Evolutionary conservation across 2,113 vertebrate genomes (phyloP).

Genomic region (Indicator maculatus): DNA sequence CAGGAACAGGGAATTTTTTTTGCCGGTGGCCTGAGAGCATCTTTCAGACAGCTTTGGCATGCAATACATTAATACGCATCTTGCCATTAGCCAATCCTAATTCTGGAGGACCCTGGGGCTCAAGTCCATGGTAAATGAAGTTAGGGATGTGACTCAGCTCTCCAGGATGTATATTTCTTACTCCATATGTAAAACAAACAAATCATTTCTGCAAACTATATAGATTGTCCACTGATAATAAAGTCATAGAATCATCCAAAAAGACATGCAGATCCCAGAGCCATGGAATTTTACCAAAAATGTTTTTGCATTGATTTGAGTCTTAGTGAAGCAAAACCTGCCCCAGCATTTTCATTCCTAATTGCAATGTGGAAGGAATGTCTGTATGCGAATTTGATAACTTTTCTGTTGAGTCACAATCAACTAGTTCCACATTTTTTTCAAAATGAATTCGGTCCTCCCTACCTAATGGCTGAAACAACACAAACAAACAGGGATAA

Average conservation of each 20-base stretch:
- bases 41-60: not conserved
- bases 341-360: accelerated
- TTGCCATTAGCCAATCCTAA: accelerated
- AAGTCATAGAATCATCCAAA: not conserved
- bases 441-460: not conserved
- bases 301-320: not conserved
- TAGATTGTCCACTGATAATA: not conserved
- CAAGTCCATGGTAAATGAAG: not conserved
- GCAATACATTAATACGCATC: not conserved
- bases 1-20: not conserved
- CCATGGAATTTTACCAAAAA: not conserved
- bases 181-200: not conserved
- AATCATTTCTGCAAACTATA: not conserved
- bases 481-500: not conserved
- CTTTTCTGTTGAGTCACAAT: accelerated
- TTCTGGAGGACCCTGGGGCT: not conserved
- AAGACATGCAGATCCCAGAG: not conserved
- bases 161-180: not conserved
- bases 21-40: not conserved
- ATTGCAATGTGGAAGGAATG: not conserved
- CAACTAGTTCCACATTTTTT: not conserved
- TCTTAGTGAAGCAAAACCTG: not conserved
- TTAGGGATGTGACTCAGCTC: not conserved
- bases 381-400: not conserved
- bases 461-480: not conserved